Base-by-base conservation (phyloP, 2,113 vertebrate genomes). In the Poeciliopsis turrubarensis region DNA sequence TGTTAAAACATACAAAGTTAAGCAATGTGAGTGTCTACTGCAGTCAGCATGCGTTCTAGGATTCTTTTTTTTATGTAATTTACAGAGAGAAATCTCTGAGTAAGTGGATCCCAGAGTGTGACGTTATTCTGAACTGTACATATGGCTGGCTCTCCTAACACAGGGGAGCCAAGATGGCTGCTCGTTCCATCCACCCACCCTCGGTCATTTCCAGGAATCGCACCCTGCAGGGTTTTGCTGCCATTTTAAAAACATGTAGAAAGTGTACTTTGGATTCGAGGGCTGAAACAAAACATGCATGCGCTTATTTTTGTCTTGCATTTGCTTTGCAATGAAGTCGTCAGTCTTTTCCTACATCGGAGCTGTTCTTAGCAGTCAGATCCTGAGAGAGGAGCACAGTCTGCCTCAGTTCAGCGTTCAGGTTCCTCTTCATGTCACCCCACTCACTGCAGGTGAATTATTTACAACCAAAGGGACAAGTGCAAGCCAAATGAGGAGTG, bases 41-140 rank as follows among this genome's bases (percentile, higher is more conserved):
- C 88, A 15, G 67, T 86, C 88, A 76, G 90, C 92, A 92, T 92
- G 90, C 91, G 87, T 90, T 84, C 77, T 90, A 89, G 70, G 62
- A 44, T 81, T 68, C 72, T 77, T 62, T 79, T 68, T 67, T 57
- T 22, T 37, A 31, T 12, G 2, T n/a, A 73, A 71, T 81, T 73
- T 87, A 86, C 84, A 83, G 62, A 83, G 76, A 82, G 69, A 86
- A 69, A 44, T 14, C 62, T 72, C 74, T 37, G 69, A 82, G 73
- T 86, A 77, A 80, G 83, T 85, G 72, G 78, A 66, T 62, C 4
- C 51, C 69, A 31, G 32, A 66, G 67, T 11, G 44, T n/a, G 10
- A 15, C 8, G 37, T 70, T 2, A 41, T 31, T 51, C 29, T 72
- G 41, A 73, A 63, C 77, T 89, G 81, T 91, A 87, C 89, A 87